These are phyloP conservation scores for Aix galericulata DNA, from an alignment of 2,113 vertebrate species.

Conservation along the genomic window DNA sequence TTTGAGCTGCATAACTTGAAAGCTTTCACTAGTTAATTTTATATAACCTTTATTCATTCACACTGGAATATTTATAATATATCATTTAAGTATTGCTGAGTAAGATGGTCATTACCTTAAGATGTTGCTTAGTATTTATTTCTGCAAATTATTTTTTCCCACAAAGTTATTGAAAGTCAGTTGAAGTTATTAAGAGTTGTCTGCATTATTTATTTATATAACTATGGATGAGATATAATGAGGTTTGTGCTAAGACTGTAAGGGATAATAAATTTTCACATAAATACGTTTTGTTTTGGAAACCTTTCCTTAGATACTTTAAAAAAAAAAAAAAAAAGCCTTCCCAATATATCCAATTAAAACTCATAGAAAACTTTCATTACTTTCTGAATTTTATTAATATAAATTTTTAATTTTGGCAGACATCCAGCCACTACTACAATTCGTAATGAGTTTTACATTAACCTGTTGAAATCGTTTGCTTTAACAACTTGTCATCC, in stretches of 20 bases:
- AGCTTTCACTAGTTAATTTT: conserved; percentile 28
- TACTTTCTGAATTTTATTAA: conserved; percentile 21
- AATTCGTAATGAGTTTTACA: neutral
- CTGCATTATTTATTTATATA: neutral
- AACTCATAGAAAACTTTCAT: neutral
- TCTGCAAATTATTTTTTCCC: neutral
- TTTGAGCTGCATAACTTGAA: conserved; percentile 49
- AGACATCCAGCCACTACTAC: neutral
- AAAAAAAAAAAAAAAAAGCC: neutral
- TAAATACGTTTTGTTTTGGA: neutral
- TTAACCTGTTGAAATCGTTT: conserved; percentile 38
- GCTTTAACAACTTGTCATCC: neutral
- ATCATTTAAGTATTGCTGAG: neutral
- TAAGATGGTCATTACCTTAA: neutral
- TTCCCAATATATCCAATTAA: neutral
- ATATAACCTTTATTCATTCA: neutral
- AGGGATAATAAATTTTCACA: neutral
- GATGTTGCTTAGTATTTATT: neutral
- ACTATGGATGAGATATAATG: neutral
- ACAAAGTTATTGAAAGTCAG: neutral
- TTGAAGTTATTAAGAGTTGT: neutral
- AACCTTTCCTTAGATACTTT: neutral
- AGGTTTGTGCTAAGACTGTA: neutral
- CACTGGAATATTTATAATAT: neutral
- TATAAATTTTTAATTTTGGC: neutral